phyloP scores from a whole-genome alignment of 2,888 invertebrate genomes.

The Cataglyphis rosenhaueri region DNA sequence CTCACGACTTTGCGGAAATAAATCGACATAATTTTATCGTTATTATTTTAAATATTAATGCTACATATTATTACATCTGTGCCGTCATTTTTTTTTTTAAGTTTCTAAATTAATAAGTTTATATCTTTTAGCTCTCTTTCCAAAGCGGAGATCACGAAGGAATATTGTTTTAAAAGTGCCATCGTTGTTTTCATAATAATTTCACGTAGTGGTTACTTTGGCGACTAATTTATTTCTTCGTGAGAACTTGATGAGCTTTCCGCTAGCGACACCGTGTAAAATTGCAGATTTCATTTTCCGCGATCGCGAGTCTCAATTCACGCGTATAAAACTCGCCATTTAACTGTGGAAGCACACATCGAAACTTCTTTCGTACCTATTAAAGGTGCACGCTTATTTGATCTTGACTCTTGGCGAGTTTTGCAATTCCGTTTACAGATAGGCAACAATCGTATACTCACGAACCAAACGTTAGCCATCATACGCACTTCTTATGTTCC shows the following conservation, averaged over 20 bases:
- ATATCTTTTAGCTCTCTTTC: not conserved
- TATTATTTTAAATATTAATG: not conserved
- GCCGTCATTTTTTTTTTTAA: not conserved
- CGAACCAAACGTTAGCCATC: slow-evolving; percentile 49
- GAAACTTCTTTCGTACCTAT: slow-evolving; percentile 34
- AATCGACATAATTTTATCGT: not conserved
- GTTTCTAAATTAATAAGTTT: not conserved
- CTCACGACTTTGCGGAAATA: not conserved
- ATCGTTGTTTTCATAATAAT: not conserved
- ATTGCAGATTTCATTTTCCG: slow-evolving; percentile 23
- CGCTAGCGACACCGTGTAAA: not conserved
- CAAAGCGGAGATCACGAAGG: not conserved
- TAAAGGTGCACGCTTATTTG: slow-evolving; percentile 15
- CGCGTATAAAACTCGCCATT: slow-evolving; percentile 39
- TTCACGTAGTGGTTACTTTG: not conserved
- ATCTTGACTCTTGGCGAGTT: slow-evolving; percentile 14
- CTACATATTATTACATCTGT: not conserved
- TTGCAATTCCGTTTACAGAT: slow-evolving; percentile 36
- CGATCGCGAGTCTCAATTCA: slow-evolving; percentile 8
- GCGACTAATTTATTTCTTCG: not conserved
- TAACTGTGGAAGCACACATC: slow-evolving; percentile 13
- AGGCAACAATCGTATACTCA: slow-evolving; percentile 45
- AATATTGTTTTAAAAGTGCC: not conserved
- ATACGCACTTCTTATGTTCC: slow-evolving; percentile 54
- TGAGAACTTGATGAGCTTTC: slow-evolving; percentile 3